Conservation (phyloP, 2,113 vertebrate species). For the Oreochromis tanganicae region DNA sequence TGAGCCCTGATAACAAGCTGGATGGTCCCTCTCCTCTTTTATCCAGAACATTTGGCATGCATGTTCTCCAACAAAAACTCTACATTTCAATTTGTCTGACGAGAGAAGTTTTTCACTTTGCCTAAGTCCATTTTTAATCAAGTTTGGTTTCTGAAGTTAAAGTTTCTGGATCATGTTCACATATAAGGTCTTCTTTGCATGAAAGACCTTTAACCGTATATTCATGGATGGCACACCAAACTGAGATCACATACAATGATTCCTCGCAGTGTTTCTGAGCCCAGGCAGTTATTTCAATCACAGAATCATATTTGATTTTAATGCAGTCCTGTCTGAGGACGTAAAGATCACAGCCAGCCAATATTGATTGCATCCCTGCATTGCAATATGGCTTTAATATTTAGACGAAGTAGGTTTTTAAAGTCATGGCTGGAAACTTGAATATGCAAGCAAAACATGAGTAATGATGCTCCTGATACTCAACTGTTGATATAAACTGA, state of each 20-base stretch:
- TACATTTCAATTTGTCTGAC: background rate
- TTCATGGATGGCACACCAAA: background rate
- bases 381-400: background rate
- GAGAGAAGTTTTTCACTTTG: background rate
- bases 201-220: background rate
- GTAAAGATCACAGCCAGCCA: background rate
- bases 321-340: background rate
- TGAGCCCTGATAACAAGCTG: background rate
- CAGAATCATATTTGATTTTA: background rate
- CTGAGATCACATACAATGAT: background rate
- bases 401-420: background rate
- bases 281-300: background rate
- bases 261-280: background rate
- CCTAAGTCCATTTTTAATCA: background rate
- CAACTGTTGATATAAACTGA: background rate
- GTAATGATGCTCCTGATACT: background rate
- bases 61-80: background rate
- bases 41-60: background rate
- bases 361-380: rapidly evolving
- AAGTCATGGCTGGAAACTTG: background rate
- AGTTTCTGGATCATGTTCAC: background rate
- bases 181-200: background rate
- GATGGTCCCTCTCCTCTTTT: background rate
- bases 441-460: background rate
- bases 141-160: background rate